Evolutionary conservation across 2,888 invertebrate genomes (phyloP).

Genomic region (Trichogramma dendrolimi): DNA sequence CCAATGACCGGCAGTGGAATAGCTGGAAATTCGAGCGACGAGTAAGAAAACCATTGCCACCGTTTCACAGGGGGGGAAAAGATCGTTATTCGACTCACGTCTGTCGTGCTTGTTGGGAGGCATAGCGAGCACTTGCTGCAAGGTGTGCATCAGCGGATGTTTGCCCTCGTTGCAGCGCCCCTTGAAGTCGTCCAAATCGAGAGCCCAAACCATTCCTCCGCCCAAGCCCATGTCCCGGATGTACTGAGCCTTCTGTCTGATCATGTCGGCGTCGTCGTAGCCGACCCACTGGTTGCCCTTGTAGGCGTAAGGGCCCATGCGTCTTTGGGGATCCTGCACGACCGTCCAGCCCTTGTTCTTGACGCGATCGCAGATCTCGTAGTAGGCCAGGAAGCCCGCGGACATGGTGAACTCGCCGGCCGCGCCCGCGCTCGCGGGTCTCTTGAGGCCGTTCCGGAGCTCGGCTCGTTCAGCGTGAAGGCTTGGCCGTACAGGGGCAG

Average conservation of each 20-base stretch:
- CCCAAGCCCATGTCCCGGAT: constrained; percentile 73
- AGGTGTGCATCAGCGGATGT: constrained; percentile 75
- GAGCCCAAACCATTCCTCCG: constrained; percentile 88
- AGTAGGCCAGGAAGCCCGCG: constrained; percentile 82
- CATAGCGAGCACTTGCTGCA: constrained; percentile 67
- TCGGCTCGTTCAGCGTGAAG: constrained; percentile 59
- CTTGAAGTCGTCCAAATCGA: constrained; percentile 83
- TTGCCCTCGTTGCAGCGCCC: constrained; percentile 71
- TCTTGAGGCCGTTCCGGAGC: constrained; percentile 61
- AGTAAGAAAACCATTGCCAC: background rate
- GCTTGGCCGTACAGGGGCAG: constrained; percentile 85
- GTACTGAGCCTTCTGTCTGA: constrained; percentile 74
- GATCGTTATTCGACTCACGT: constrained; percentile 34
- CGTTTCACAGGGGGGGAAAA: background rate
- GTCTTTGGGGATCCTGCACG: constrained; percentile 69
- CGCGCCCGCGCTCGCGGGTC: constrained; percentile 71
- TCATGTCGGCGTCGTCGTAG: constrained; percentile 78
- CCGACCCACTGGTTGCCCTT: constrained; percentile 89
- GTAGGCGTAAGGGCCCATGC: constrained; percentile 85
- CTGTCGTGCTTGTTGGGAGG: constrained; percentile 40
- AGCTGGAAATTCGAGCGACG: constrained; percentile 29
- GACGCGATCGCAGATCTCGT: constrained; percentile 84
- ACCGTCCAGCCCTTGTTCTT: constrained; percentile 75
- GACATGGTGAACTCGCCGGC: constrained; percentile 83
- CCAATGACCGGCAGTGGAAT: constrained; percentile 36